Percentiles rank a stretch among this genome's conserved stretches.
phyloP scores from a whole-genome alignment of 2,113 vertebrate species.

The Typhlomys cinereus region DNA sequence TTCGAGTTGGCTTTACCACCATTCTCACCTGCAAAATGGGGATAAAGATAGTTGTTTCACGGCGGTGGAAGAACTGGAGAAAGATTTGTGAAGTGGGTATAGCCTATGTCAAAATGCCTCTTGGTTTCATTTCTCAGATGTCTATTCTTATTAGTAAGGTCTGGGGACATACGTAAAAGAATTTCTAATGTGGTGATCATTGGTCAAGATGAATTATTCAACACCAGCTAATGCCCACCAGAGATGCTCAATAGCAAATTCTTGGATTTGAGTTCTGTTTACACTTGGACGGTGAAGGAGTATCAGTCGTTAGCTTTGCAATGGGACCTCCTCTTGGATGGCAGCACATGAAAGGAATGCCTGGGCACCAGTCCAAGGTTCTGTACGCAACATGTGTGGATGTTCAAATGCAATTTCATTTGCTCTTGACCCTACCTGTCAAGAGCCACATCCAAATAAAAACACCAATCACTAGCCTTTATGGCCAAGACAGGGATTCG shows the following conservation, averaged over 20 bases:
- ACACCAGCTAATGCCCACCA: constrained; percentile 50
- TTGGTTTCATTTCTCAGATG: background rate
- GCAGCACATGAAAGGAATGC: constrained; percentile 70
- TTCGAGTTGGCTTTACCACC: background rate
- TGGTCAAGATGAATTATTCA: constrained; percentile 54
- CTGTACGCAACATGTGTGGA: constrained; percentile 58
- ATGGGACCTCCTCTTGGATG: constrained; percentile 70
- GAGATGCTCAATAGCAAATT: constrained; percentile 43
- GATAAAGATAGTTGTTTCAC: background rate
- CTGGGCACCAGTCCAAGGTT: constrained; percentile 64
- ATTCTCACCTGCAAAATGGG: background rate
- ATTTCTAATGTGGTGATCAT: background rate
- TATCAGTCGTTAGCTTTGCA: constrained; percentile 71
- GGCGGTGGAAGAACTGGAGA: background rate
- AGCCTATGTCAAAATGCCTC: background rate
- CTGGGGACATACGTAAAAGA: constrained; percentile 30
- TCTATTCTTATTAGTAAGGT: background rate
- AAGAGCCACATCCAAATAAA: constrained; percentile 40
- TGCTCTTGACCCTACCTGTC: constrained; percentile 59
- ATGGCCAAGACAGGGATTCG: background rate
- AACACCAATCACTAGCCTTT: background rate
- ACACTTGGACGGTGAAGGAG: constrained; percentile 59
- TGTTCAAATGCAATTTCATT: constrained; percentile 65
- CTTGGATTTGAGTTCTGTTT: constrained; percentile 61
- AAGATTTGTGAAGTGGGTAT: background rate